Conservation (phyloP, 2,797 vertebrate species). For the Enteromius anoplus region DNA sequence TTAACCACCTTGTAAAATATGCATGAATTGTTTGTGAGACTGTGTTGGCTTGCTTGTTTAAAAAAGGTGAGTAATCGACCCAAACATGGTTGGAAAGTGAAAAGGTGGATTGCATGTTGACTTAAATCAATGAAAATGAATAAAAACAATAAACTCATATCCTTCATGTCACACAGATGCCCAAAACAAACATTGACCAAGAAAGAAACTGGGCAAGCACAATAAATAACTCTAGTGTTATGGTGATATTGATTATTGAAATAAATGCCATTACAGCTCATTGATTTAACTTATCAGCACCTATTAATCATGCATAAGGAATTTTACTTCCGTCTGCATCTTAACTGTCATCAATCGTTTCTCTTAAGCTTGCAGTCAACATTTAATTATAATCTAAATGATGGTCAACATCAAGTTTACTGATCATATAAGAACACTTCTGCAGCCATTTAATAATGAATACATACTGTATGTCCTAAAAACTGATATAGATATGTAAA, state of each 20-base stretch:
- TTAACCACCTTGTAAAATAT: no score
- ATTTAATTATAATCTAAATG: slow-evolving; percentile 40
- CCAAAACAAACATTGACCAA: background rate
- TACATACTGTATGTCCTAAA: background rate
- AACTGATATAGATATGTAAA: background rate
- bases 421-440: slow-evolving; percentile 23
- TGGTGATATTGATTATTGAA: slow-evolving; percentile 24
- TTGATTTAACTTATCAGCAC: slow-evolving; percentile 12
- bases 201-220: background rate
- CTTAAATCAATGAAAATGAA: background rate
- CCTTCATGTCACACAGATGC: background rate
- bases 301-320: slow-evolving; percentile 26
- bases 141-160: background rate
- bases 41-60: background rate
- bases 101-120: slow-evolving; percentile 3
- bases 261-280: slow-evolving; percentile 26
- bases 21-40: no score
- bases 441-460: background rate
- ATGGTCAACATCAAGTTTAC: slow-evolving; percentile 23
- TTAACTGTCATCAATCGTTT: slow-evolving; percentile 36
- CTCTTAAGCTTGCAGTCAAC: slow-evolving; percentile 10
- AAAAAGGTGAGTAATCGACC: background rate
- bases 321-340: slow-evolving; percentile 1
- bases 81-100: background rate
- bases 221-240: background rate